phyloP scores from a whole-genome alignment of 1,140 invertebrate species.

The Agraylea sexmaculata region DNA sequence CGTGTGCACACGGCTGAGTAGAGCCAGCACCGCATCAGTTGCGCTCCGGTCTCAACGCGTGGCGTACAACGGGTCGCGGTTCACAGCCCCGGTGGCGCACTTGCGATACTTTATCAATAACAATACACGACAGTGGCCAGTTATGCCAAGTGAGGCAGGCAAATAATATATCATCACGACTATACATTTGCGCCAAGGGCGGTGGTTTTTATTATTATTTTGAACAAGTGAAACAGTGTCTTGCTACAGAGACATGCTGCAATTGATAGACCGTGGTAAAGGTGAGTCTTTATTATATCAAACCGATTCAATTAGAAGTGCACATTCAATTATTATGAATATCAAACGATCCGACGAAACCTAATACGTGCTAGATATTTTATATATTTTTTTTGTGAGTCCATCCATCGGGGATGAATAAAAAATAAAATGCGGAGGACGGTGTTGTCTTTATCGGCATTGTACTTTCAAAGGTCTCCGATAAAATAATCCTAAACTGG shows the following conservation, averaged over 20 bases:
- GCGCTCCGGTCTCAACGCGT: constrained; percentile 7
- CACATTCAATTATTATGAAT: too few relatives aligned
- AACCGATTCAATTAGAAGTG: too few relatives aligned
- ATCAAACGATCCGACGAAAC: too few relatives aligned
- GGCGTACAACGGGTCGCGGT: constrained; percentile 4
- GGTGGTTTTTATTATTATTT: constrained; percentile 4
- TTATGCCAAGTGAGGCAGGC: too few relatives aligned
- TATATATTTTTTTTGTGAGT: background rate
- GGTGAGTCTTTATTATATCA: constrained; percentile 12
- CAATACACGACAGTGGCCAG: too few relatives aligned
- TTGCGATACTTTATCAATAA: constrained; percentile 6
- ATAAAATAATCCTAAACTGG: too few relatives aligned
- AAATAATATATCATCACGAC: too few relatives aligned
- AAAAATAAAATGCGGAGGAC: too few relatives aligned
- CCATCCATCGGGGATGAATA: too few relatives aligned
- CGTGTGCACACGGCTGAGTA: constrained; percentile 14
- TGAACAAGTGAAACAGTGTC: constrained; percentile 6
- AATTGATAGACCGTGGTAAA: constrained; percentile 19
- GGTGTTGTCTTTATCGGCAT: too few relatives aligned
- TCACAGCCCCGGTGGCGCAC: constrained; percentile 3
- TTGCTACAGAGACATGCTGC: constrained; percentile 13
- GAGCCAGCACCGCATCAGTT: constrained; percentile 13
- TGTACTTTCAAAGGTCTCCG: constrained; percentile 19
- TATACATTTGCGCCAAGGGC: too few relatives aligned
- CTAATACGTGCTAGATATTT: too few relatives aligned